A percentile compares a stretch with the other conserved stretches of the same genome.
Conservation (phyloP, 1,140 invertebrate species). For the Cydia splendana region DNA sequence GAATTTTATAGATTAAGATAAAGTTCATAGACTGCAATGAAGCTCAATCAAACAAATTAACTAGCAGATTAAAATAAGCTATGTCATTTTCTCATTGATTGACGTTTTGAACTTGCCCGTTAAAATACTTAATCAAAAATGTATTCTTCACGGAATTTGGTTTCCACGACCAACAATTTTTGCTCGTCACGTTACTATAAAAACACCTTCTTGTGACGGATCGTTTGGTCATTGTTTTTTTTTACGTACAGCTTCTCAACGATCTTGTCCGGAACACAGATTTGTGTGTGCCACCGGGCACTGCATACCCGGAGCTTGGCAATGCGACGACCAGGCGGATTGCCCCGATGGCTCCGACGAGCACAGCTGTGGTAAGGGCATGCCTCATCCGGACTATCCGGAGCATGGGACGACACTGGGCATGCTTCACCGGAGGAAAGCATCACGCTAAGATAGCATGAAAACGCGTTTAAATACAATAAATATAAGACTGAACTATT, state of each 20-base stretch:
- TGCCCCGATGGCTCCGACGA: constrained; percentile 86
- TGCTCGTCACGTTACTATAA: too few relatives aligned
- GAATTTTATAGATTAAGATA: too few relatives aligned
- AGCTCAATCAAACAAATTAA: too few relatives aligned
- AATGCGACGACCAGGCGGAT: constrained; percentile 85
- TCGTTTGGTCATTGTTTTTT: constrained; percentile 35
- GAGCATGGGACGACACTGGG: constrained; percentile 35
- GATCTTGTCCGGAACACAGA: constrained; percentile 81
- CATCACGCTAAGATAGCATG: constrained; percentile 20
- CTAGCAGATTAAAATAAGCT: too few relatives aligned
- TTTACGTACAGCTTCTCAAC: constrained; percentile 61
- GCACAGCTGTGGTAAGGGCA: constrained; percentile 84
- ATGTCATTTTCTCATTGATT: too few relatives aligned
- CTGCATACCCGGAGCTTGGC: constrained; percentile 87
- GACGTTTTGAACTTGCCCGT: too few relatives aligned
- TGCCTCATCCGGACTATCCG: constrained; percentile 38
- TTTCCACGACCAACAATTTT: too few relatives aligned
- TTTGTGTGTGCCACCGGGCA: constrained; percentile 82
- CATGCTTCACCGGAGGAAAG: constrained; percentile 31
- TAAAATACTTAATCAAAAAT: too few relatives aligned
- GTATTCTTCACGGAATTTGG: too few relatives aligned
- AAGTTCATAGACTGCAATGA: too few relatives aligned
- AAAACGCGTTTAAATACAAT: background rate
- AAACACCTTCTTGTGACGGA: background rate
- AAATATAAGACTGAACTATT: background rate